phyloP scores from a whole-genome alignment of 2,797 vertebrate genomes.

The Anniella stebbinsi region DNA sequence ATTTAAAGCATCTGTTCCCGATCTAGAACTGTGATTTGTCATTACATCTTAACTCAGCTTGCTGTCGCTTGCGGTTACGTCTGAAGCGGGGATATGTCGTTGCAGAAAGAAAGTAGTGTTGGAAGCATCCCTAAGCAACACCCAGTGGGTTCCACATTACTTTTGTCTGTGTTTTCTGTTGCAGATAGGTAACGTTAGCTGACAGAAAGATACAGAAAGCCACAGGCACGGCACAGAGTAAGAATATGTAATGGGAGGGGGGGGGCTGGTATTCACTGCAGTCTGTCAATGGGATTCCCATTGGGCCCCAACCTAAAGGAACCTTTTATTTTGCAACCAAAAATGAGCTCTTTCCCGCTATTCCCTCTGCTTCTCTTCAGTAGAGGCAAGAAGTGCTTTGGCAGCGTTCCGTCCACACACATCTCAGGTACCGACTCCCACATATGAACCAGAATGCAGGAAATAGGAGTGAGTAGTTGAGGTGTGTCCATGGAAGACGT shows the following conservation, averaged over 20 bases:
- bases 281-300: too few species aligned
- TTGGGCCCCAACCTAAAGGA: background rate
- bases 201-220: too few species aligned
- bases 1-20: background rate
- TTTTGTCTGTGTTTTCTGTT: background rate
- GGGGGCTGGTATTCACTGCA: background rate
- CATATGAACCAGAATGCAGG: background rate
- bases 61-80: background rate
- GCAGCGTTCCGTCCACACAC: background rate
- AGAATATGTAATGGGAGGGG: background rate
- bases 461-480: background rate
- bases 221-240: background rate
- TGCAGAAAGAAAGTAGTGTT: background rate
- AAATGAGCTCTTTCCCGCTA: background rate
- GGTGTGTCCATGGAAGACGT: background rate
- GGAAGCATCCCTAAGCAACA: background rate
- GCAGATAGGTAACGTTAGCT: background rate
- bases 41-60: background rate
- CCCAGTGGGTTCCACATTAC: background rate
- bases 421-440: background rate
- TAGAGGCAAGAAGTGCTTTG: background rate
- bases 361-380: background rate
- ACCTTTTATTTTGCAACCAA: background rate
- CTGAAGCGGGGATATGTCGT: background rate
- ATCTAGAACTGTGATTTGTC: background rate